Percentiles rank a stretch among this genome's conserved stretches.
These are phyloP conservation scores for Hedya salicella DNA, from an alignment of 2,888 invertebrate species.

Conservation along the genomic window DNA sequence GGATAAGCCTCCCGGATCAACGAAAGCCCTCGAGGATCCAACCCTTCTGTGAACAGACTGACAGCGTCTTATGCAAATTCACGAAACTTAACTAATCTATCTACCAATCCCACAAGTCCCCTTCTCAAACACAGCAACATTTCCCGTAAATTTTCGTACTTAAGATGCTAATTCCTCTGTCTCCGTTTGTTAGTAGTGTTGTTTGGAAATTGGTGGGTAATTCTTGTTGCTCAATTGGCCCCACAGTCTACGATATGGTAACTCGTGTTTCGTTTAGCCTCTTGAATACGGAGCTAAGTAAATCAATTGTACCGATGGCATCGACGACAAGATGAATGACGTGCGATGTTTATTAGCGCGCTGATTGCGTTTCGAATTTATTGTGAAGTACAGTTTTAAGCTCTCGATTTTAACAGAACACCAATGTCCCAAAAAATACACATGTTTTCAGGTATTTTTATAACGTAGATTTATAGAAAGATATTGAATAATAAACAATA, in stretches of 20 bases:
- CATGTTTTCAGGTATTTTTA: too few species aligned
- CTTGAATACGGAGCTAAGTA: slow-evolving; percentile 47
- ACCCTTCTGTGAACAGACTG: slow-evolving; percentile 78
- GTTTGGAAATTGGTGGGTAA: slow-evolving; percentile 49
- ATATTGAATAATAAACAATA: too few species aligned
- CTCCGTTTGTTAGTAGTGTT: slow-evolving; percentile 44
- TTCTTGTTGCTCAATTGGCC: slow-evolving; percentile 80
- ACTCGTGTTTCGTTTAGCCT: slow-evolving; percentile 67
- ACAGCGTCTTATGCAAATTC: slow-evolving; percentile 84
- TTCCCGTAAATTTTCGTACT: slow-evolving; percentile 1
- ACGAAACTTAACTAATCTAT: slow-evolving; percentile 65
- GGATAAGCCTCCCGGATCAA: slow-evolving; percentile 81
- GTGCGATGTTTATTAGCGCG: slow-evolving; percentile 24
- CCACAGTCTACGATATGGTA: slow-evolving; percentile 67
- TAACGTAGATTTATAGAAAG: too few species aligned
- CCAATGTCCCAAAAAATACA: too few species aligned
- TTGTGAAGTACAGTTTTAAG: background rate
- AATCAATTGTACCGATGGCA: slow-evolving; percentile 35
- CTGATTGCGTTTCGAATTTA: slow-evolving; percentile 7
- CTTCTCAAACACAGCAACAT: slow-evolving; percentile 44
- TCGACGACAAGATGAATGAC: slow-evolving; percentile 36
- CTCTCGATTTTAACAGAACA: too few species aligned
- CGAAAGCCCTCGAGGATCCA: slow-evolving; percentile 80
- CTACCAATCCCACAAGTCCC: slow-evolving; percentile 49
- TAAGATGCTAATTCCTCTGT: slow-evolving; percentile 47